Percentiles rank a stretch among this genome's conserved stretches.
Conservation (phyloP, 2,797 vertebrate species). For the Carcharodon carcharias region DNA sequence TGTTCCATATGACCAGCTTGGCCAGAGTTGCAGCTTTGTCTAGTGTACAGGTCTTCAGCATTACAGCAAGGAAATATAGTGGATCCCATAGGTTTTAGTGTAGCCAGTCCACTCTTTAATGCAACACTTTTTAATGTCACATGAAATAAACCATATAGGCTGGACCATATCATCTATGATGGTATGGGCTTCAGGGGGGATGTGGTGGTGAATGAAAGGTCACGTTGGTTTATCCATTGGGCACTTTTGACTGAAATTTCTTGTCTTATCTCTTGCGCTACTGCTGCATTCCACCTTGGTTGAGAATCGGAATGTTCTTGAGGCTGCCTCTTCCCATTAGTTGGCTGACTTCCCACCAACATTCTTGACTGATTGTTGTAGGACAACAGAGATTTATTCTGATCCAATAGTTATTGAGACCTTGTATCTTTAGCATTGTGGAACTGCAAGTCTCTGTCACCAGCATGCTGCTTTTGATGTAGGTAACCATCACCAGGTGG, state of each 20-base stretch:
- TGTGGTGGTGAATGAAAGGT: not conserved
- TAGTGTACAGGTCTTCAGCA: not conserved
- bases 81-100: not conserved
- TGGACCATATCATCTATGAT: not conserved
- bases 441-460: not conserved
- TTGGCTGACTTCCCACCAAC: not conserved
- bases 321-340: not conserved
- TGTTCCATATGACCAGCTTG: not conserved
- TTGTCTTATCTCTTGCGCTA: not conserved
- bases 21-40: not conserved
- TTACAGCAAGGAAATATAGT: not conserved
- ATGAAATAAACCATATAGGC: not conserved
- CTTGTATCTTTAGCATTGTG: not conserved
- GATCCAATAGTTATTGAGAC: not conserved
- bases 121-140: not conserved
- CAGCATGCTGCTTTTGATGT: not conserved
- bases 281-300: not conserved
- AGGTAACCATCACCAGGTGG: not conserved
- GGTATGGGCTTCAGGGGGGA: not conserved
- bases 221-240: not conserved
- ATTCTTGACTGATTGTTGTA: not conserved
- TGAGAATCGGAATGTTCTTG: not conserved
- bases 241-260: not conserved
- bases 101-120: not conserved
- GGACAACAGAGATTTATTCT: not conserved